Percentiles rank a stretch among this genome's conserved stretches.
Evolutionary conservation across 2,888 invertebrate species (phyloP).

Genomic region (Resseliella maxima): DNA sequence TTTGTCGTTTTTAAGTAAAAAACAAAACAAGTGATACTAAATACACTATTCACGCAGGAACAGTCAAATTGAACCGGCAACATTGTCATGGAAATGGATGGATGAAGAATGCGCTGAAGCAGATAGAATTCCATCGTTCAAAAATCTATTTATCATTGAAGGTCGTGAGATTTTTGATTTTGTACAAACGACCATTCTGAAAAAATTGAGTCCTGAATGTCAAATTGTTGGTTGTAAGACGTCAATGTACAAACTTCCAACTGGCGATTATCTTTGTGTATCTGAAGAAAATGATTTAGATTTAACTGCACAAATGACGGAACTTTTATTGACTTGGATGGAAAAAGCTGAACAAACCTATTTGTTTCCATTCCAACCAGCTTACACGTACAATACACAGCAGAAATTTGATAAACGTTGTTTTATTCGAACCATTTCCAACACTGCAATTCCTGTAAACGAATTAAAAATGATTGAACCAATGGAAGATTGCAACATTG

Average conservation of each 20-base stretch:
- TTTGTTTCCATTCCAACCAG: conserved; percentile 40
- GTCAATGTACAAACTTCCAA: background rate
- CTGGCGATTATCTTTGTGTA: conserved; percentile 29
- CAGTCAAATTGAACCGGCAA: background rate
- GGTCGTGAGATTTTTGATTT: conserved; percentile 30
- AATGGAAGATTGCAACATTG: conserved; percentile 45
- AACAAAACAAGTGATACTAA: too few species aligned
- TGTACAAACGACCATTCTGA: background rate
- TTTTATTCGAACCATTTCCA: conserved; percentile 50
- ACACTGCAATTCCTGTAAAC: background rate
- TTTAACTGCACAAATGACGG: conserved; percentile 29
- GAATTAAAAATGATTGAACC: background rate
- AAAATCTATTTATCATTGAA: background rate
- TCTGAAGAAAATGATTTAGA: conserved; percentile 56
- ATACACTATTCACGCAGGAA: background rate
- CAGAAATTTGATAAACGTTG: conserved; percentile 34
- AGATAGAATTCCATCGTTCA: background rate
- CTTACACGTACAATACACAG: conserved; percentile 27
- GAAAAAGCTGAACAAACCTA: background rate
- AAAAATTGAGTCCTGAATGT: conserved; percentile 32
- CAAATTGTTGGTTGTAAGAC: conserved; percentile 36
- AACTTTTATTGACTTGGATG: conserved; percentile 45
- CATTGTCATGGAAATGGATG: conserved; percentile 43
- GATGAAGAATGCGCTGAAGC: background rate
- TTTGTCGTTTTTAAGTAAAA: background rate